Percentiles rank a stretch among this genome's conserved stretches.
phyloP scores from a whole-genome alignment of 2,797 vertebrate genomes.

The Lithobates pipiens region DNA sequence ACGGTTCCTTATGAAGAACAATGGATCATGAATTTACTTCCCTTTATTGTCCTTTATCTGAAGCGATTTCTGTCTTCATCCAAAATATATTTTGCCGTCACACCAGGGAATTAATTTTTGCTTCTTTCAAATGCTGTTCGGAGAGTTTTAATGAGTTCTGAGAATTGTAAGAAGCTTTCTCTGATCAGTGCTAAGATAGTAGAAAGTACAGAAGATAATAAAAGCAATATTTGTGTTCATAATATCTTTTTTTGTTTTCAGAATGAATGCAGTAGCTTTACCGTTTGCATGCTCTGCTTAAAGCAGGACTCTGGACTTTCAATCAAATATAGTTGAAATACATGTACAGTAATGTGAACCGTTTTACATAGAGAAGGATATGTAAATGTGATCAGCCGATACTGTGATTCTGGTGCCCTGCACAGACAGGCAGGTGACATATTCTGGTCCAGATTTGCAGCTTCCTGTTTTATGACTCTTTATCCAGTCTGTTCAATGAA shows the following conservation, averaged over 20 bases:
- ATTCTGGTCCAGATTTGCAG: too few species aligned
- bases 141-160: slow-evolving; percentile 52
- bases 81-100: slow-evolving; percentile 39
- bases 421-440: too few species aligned
- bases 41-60: slow-evolving; percentile 30
- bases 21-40: slow-evolving; percentile 23
- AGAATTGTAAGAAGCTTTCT: slow-evolving; percentile 29
- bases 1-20: slow-evolving; percentile 39
- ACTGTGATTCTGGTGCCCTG: too few species aligned
- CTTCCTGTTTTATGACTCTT: too few species aligned
- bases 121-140: slow-evolving; percentile 29
- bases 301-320: neutral
- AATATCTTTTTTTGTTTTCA: neutral
- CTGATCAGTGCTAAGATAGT: slow-evolving; percentile 35
- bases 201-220: slow-evolving; percentile 14
- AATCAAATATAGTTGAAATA: neutral
- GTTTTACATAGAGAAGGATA: too few species aligned
- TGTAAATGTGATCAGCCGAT: too few species aligned
- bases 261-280: neutral
- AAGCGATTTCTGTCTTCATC: slow-evolving; percentile 46
- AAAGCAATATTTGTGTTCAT: slow-evolving; percentile 37
- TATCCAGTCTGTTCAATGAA: too few species aligned
- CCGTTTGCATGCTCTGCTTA: neutral
- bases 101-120: slow-evolving; percentile 42
- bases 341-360: neutral